phyloP scores from a whole-genome alignment of 2,797 vertebrate species.

The Myotis myotis region DNA sequence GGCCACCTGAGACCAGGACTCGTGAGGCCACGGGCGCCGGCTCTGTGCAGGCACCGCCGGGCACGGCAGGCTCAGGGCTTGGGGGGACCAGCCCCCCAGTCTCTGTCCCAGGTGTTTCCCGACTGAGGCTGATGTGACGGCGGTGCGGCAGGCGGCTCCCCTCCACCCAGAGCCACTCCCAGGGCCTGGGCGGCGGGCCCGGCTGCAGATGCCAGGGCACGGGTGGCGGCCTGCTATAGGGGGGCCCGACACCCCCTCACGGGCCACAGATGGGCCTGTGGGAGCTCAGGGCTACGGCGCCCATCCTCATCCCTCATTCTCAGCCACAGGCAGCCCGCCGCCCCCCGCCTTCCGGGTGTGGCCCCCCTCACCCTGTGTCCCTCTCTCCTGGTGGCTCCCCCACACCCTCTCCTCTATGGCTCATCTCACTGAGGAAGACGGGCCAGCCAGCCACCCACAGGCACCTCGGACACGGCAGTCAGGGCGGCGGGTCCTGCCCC shows the following conservation, averaged over 20 bases:
- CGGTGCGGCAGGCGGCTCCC: neutral
- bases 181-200: fast-evolving
- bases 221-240: too few relatives aligned
- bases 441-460: fast-evolving
- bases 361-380: neutral
- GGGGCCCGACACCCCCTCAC: fast-evolving
- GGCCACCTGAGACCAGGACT: fast-evolving
- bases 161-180: fast-evolving
- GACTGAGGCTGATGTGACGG: fast-evolving
- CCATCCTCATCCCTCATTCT: neutral
- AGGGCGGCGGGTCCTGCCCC: fast-evolving
- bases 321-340: fast-evolving
- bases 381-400: fast-evolving
- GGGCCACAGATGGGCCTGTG: fast-evolving
- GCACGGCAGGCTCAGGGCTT: fast-evolving
- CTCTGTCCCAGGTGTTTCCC: neutral
- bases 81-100: neutral
- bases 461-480: too few relatives aligned
- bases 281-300: neutral
- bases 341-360: fast-evolving
- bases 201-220: fast-evolving
- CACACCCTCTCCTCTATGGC: fast-evolving
- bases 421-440: neutral
- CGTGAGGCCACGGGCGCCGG: fast-evolving
- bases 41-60: fast-evolving